Conservation (phyloP, 2,113 vertebrate genomes). For the Nannobrachium achirus region DNA sequence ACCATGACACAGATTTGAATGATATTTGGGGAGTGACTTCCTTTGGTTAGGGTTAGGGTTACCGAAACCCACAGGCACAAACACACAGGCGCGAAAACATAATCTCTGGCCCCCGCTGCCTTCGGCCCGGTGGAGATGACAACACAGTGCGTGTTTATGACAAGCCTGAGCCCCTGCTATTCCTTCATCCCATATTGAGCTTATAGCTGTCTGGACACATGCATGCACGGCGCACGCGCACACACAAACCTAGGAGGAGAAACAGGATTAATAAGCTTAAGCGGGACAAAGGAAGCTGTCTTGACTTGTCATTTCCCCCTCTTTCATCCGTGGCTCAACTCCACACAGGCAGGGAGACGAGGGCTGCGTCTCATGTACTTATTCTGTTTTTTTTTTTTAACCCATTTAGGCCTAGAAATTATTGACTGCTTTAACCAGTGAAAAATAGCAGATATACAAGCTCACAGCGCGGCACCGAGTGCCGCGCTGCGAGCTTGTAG, state of each 20-base stretch:
- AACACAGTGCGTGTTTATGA: neutral
- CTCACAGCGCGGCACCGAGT: too few relatives aligned
- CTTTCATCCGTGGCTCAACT: slow-evolving; percentile 1
- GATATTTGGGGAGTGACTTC: too few relatives aligned
- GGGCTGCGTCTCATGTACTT: neutral
- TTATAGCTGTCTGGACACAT: neutral
- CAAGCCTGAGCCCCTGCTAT: neutral
- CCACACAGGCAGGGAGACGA: neutral
- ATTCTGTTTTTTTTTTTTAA: too few relatives aligned
- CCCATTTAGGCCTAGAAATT: too few relatives aligned
- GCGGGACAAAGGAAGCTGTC: neutral
- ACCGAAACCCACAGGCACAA: neutral
- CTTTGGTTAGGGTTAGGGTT: too few relatives aligned
- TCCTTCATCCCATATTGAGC: neutral
- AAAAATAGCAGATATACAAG: too few relatives aligned
- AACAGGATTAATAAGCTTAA: slow-evolving; percentile 6
- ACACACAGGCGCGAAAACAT: slow-evolving; percentile 14
- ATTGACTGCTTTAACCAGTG: too few relatives aligned
- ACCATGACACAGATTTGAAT: too few relatives aligned
- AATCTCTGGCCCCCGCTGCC: neutral
- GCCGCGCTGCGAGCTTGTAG: too few relatives aligned
- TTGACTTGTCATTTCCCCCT: neutral
- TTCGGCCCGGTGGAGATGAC: too few relatives aligned
- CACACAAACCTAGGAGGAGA: neutral
- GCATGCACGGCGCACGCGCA: neutral